Evolutionary conservation across 2,888 invertebrate genomes (phyloP), one percentile per base, ranked within the genome.

Genomic region (Polydrusus pterygomalis): DNA sequence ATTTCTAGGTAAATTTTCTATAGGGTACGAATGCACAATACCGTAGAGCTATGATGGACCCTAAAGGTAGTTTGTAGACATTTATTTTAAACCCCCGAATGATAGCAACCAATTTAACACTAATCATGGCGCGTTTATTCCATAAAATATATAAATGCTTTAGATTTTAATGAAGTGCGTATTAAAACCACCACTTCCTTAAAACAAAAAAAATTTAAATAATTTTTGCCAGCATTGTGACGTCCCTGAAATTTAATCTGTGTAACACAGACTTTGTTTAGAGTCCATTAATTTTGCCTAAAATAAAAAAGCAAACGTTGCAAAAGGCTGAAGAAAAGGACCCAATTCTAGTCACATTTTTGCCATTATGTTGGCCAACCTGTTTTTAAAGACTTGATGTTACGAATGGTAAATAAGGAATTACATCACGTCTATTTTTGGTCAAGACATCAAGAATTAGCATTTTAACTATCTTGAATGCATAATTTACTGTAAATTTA

Each of bases 361-460:
- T 56, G n/a, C 45, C 45, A 45, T 70, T 65, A 47, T 25, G 47
- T 62, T 43, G 45, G 38, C 60, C 62, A 74, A 74, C 74, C 67
- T 54, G 62, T 60, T 74, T 60, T 67, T 67, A 47, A 60, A 58
- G 77, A 77, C 73, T 69, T 58, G 69, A 60, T 77, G 78, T 54
- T 80, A 77, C 78, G 82, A 82, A 83, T 82, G 72, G 77, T 79
- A 81, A 82, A 82, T 81, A 80, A 79, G 80, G 73, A 74, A 64
- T 83, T 82, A 80, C 82, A 80, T 84, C 84, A 84, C 73, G 77
- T 70, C 81, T 82, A 83, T 84, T 83, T 84, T 80, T 80, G 81
- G 70, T 60, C 65, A 70, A 71, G 70, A 73, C 70, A 77, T 63
- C 15, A 68, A 76, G 80, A 75, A 79, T 80, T 80, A 80, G 72